Base-by-base conservation (phyloP, 2,888 invertebrate genomes). In the Lomographa bimaculata region DNA sequence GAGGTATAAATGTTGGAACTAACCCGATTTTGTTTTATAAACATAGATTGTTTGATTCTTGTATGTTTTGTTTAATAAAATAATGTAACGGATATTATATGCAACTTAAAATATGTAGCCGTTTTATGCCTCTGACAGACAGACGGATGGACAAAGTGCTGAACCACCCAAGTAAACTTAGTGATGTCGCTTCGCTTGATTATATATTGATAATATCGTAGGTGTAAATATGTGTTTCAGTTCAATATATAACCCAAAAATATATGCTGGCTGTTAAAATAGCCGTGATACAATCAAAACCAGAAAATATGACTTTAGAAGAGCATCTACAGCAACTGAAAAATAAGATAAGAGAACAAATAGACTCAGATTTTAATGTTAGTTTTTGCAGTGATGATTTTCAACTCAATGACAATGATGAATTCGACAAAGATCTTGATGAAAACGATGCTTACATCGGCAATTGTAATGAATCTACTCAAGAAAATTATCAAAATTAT, bases 341-440 rank as follows among this genome's bases (percentile, higher is more conserved):
- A 69, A 49, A 43, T 4, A 69, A 60, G 41, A 29, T 73, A 17
- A 50, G 47, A n/a, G 37, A 57, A 9, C 32, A 58, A 14, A 54
- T 45, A 24, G 63, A 60, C 2, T 27, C 16, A 3, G 64, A 72
- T 34, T 20, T 59, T 2, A 58, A 63, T 2, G 37, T 60, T 3
- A 71, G 60, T 3, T 14, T 75, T 0, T 64, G 64, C 29, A 80
- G 76, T 43, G 72, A 77, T 2, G 81, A 80, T 30, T 81, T 82
- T 23, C 34, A 61, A 1, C 43, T 71, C 5, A 54, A 61, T n/a
- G 35, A 26, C 21, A 51, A 49, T 26, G 40, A 57, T 38, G 44
- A 57, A 8, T 28, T 40, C 11, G 8, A 18, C 14, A 23, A 40
- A 4, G 38, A 42, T 40, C 28, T 36, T 18, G 57, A 58, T 28